Evolutionary conservation across 2,113 vertebrate species (phyloP), one percentile per base, ranked within the genome.

Genomic region (Eclectus roratus): DNA sequence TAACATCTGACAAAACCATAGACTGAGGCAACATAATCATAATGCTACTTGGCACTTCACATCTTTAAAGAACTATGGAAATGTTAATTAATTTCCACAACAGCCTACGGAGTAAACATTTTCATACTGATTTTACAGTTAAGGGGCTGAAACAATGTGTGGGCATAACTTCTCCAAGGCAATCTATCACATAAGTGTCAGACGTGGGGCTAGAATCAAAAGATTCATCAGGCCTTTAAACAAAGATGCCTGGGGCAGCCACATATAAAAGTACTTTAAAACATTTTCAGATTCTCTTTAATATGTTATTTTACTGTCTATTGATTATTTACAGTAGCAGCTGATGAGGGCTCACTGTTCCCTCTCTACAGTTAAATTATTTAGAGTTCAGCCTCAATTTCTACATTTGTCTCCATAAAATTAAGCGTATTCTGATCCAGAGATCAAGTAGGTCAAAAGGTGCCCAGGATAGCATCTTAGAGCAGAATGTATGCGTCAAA

Each of bases 21-120:
- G 80, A 66, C 69, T n/a, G 15, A 92, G 43, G 83, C 77, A 92
- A 44, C 50, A 41, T 56, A 71, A 95, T 70, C 37, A 17, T 93
- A 92, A 94, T 71, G 66, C 29, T 56, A 19, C 49, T 88, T 94
- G 88, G 77, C 85, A 95, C 52, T 84, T 96, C 55, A 52, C 90
- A 94, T 95, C 96, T 96, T 94, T 94, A 80, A 92, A 93, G 37
- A 90, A 84, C 80, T 81, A 86, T 21, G 65, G 76, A 91, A 95
- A 93, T 88, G 73, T 86, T 96, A 96, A 97, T 92, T 93, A 95
- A 91, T 90, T 88, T 93, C 72, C 61, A 86, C 61, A 93, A 91
- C 41, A 92, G 96, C 96, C 96, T 72, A 46, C n/a, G 69, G 96
- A 94, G 82, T 91, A 95, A 97, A 95, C 91, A 93, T 94, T 92